phyloP scores from a whole-genome alignment of 2,888 invertebrate genomes.

The Aethes cnicana region DNA sequence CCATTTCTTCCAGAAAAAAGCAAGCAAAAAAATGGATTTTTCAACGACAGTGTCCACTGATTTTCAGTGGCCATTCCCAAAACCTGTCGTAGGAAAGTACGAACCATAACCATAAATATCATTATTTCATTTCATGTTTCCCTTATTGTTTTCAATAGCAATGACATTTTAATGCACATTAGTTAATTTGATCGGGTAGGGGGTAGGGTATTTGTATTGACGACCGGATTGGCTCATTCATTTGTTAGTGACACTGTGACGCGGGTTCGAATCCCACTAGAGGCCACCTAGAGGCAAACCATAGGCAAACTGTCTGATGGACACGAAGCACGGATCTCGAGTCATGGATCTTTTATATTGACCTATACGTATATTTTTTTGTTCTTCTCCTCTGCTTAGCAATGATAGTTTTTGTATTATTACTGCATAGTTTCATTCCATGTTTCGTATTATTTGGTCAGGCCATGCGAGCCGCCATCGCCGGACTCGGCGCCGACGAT shows the following conservation, averaged over 20 bases:
- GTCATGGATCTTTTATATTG: no score
- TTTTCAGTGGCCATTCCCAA: conserved; percentile 83
- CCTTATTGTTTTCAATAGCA: background rate
- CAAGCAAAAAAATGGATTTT: conserved; percentile 65
- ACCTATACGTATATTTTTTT: no score
- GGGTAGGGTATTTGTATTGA: background rate
- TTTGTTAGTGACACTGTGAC: no score
- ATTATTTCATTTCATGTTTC: background rate
- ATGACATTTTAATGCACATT: background rate
- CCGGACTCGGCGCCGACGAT: conserved; percentile 68
- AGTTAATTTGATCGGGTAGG: background rate
- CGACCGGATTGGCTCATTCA: no score
- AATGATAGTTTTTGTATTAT: no score
- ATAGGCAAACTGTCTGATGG: no score
- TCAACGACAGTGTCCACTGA: conserved; percentile 73
- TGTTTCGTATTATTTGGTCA: no score
- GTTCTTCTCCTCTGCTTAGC: no score
- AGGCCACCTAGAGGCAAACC: no score
- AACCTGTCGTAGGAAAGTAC: conserved; percentile 81
- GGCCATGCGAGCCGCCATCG: conserved; percentile 83
- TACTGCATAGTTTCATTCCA: no score
- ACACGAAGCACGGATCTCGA: no score
- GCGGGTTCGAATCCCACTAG: no score
- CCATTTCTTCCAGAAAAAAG: conserved; percentile 15
- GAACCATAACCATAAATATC: conserved; percentile 33